Evolutionary conservation across 2,797 vertebrate species (phyloP).

Genomic region (Microcaecilia unicolor): DNA sequence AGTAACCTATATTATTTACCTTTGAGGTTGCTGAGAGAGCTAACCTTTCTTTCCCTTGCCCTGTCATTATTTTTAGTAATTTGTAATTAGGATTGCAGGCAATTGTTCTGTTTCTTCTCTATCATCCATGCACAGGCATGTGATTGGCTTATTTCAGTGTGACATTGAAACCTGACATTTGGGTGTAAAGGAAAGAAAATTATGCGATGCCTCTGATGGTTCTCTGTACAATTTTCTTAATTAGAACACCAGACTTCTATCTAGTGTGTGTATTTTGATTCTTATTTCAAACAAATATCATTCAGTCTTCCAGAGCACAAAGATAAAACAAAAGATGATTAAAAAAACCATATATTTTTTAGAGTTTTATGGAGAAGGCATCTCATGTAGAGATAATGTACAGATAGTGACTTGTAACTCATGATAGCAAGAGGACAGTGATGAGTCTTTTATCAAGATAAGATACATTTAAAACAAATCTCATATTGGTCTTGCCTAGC

Average conservation of each 20-base stretch:
- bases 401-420: too few species aligned
- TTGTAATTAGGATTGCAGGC: constrained; percentile 37
- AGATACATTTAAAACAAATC: too few species aligned
- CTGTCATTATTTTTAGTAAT: constrained; percentile 27
- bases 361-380: too few species aligned
- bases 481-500: too few species aligned
- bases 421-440: too few species aligned
- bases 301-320: too few species aligned
- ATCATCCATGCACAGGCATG: constrained; percentile 10
- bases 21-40: background rate
- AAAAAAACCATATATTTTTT: too few species aligned
- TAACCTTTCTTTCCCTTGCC: constrained; percentile 13
- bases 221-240: constrained; percentile 27
- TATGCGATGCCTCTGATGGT: constrained; percentile 19
- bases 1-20: constrained; percentile 4
- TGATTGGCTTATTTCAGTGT: constrained; percentile 30
- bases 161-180: constrained; percentile 36
- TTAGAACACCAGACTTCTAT: constrained; percentile 17
- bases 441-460: too few species aligned
- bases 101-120: constrained; percentile 8
- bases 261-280: too few species aligned
- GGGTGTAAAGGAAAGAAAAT: constrained; percentile 20
- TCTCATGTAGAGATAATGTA: too few species aligned
- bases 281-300: too few species aligned
- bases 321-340: too few species aligned